A percentile compares a stretch with the other conserved stretches of the same genome.
These are phyloP conservation scores for Myotis myotis DNA, from an alignment of 2,797 vertebrate genomes.

Conservation along the genomic window DNA sequence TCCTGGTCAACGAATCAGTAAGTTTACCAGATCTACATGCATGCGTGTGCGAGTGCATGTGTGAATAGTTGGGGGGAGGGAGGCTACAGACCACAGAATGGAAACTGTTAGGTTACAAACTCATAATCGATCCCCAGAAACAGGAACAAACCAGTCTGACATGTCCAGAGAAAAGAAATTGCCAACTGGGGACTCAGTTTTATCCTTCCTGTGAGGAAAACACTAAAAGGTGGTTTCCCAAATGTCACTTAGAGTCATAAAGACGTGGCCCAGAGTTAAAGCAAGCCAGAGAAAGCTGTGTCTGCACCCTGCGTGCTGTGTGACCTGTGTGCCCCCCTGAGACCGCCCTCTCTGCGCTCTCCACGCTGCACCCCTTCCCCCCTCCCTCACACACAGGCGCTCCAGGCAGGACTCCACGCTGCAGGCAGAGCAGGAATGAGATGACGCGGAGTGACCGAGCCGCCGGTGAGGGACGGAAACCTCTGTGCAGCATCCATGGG, in stretches of 20 bases:
- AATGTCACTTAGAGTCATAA: neutral
- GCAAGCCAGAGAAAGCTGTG: neutral
- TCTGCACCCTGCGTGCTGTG: neutral
- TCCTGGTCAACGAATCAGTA: neutral
- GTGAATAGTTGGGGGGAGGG: no score
- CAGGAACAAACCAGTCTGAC: neutral
- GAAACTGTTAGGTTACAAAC: neutral
- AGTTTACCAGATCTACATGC: neutral
- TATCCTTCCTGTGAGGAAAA: neutral
- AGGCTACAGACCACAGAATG: neutral
- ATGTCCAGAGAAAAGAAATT: neutral
- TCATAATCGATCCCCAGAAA: neutral
- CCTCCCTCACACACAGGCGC: neutral
- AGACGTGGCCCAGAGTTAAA: neutral
- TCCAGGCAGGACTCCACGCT: neutral
- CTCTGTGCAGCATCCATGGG: neutral
- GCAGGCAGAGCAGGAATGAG: neutral
- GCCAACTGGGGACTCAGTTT: neutral
- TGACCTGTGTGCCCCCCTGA: accelerated
- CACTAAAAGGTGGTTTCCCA: neutral
- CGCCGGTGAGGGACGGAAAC: neutral
- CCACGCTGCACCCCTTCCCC: accelerated
- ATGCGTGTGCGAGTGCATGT: neutral
- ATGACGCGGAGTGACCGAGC: neutral
- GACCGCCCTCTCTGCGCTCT: accelerated